A percentile compares a stretch with the other conserved stretches of the same genome.
Conservation (phyloP, 2,113 vertebrate genomes). For the Myrmecophaga tridactyla region DNA sequence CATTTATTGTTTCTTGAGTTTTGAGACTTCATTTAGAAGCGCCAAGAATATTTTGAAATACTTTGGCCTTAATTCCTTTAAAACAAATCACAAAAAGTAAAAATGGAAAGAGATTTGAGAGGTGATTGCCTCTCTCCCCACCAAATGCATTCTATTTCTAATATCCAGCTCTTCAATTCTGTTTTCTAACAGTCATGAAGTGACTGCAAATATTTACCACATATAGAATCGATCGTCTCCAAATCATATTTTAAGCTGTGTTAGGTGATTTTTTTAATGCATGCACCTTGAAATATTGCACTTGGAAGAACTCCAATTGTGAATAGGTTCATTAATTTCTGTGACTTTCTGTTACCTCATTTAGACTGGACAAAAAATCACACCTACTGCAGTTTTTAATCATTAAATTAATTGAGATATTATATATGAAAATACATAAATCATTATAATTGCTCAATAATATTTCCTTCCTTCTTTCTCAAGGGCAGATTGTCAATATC, state of each 20-base stretch:
- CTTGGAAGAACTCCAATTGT: not conserved
- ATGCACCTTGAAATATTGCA: not conserved
- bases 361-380: not conserved
- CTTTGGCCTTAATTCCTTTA: not conserved
- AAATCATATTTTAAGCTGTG: not conserved
- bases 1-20: not conserved
- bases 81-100: not conserved
- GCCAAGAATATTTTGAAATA: not conserved
- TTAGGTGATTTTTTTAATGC: not conserved
- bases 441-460: not conserved
- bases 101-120: not conserved
- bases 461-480: not conserved
- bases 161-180: not conserved
- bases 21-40: not conserved
- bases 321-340: not conserved
- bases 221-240: not conserved
- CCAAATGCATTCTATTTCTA: not conserved
- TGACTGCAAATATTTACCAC: not conserved
- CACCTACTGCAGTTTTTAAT: not conserved
- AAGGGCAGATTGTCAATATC: not conserved
- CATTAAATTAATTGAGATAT: not conserved
- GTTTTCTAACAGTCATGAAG: not conserved
- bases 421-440: not conserved
- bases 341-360: not conserved
- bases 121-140: not conserved